A percentile compares a stretch with the other conserved stretches of the same genome.
These are phyloP conservation scores for Himalopsyche japonica DNA, from an alignment of 2,888 invertebrate species.

Conservation along the genomic window DNA sequence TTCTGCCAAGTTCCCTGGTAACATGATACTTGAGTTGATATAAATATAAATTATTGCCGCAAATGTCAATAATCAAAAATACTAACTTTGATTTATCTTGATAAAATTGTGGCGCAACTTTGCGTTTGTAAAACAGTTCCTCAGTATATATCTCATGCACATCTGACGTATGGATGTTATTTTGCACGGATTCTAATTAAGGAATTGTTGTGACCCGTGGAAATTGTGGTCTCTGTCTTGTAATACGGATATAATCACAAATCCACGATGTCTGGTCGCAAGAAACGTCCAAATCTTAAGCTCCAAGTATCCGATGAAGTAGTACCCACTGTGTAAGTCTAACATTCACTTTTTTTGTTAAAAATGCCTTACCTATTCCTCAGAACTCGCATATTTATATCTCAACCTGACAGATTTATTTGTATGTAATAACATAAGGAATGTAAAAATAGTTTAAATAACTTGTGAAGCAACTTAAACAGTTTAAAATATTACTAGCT, in stretches of 20 bases:
- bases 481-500: no score
- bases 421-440: no score
- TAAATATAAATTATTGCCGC: constrained; percentile 24
- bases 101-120: not conserved
- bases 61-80: constrained; percentile 1
- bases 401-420: no score
- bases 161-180: not conserved
- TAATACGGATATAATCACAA: constrained; percentile 12
- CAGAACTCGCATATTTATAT: no score
- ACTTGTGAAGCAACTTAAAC: no score
- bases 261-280: constrained; percentile 31
- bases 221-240: not conserved
- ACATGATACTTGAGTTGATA: constrained; percentile 26
- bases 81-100: not conserved
- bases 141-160: not conserved
- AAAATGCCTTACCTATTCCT: not conserved
- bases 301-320: constrained; percentile 58
- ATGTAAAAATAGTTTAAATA: no score
- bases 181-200: not conserved
- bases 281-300: constrained; percentile 52
- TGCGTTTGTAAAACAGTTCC: not conserved
- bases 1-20: constrained; percentile 16
- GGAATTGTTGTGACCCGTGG: constrained; percentile 16
- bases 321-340: constrained; percentile 55
- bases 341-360: not conserved